Base-by-base conservation (phyloP, 2,888 invertebrate genomes). In the Colletes collaris region DNA sequence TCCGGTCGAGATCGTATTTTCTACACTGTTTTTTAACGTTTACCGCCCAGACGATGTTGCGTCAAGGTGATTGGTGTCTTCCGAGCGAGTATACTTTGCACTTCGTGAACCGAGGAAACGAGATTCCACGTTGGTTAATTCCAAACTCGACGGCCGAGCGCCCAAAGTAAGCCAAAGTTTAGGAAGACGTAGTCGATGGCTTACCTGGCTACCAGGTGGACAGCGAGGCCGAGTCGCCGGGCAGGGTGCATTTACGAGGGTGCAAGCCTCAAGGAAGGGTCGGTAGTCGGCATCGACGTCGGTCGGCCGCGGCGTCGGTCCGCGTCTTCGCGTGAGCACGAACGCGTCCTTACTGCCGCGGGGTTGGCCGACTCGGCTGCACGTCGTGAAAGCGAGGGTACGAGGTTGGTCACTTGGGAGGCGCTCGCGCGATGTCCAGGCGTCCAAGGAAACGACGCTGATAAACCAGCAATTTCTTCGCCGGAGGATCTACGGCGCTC, bases 281-380 rank as follows among this genome's bases (percentile, higher is more conserved):
- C 65, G 82, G n/a, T 72, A 52, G 65, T 74, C 79, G 79, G 67
- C 79, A 65, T 76, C 66, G 67, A 67, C 55, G 64, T 60, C 40
- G 60, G 64, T 64, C 65, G 66, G 73, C 72, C 76, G 67, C 81
- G 63, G 68, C 70, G 80, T 81, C 84, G 71, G 55, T 74, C 71
- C 85, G 85, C 90, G 89, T 91, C 90, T 91, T 92, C 87, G 86
- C 92, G 89, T 89, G 89, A 90, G 89, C 91, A 90, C 91, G 91
- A 90, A 88, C 92, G 92, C 92, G 90, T 91, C 87, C 91, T 90
- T 90, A 92, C 92, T 92, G 91, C 71, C 86, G 88, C 86, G 84
- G 84, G 83, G 87, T 86, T 86, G 89, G 87, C 81, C 87, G 86
- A 84, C 86, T 82, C 86, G 88, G 87, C 88, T 88, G 55, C 90